Evolutionary conservation across 2,113 vertebrate genomes (phyloP).

Genomic region (Hyperoodon ampullatus): DNA sequence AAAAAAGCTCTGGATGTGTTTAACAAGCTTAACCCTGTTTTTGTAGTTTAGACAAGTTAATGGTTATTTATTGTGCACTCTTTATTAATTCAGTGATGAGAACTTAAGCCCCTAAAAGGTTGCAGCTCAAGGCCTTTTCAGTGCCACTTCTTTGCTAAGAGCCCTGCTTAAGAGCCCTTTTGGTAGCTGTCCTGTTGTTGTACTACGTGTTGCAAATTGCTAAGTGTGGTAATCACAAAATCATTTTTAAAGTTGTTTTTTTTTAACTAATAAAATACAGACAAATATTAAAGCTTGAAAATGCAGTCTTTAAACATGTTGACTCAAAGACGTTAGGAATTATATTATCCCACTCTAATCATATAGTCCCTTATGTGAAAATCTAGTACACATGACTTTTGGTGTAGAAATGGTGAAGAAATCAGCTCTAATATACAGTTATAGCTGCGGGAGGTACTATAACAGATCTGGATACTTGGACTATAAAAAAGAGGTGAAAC

Average conservation of each 20-base stretch:
- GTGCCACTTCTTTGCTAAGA: constrained; percentile 80
- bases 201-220: constrained; percentile 84
- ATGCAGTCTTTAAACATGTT: background rate
- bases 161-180: constrained; percentile 79
- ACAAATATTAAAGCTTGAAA: background rate
- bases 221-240: constrained; percentile 83
- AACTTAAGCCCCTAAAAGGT: constrained; percentile 43
- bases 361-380: background rate
- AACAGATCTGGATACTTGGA: constrained; percentile 12
- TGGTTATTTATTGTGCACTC: constrained; percentile 44
- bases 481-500: background rate
- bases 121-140: constrained; percentile 55
- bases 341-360: background rate
- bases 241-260: constrained; percentile 67
- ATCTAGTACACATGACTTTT: constrained; percentile 1
- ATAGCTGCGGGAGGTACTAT: background rate
- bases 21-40: constrained; percentile 56
- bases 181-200: constrained; percentile 82
- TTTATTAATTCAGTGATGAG: constrained; percentile 58
- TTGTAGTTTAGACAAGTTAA: constrained; percentile 59
- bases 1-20: constrained; percentile 37
- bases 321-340: background rate
- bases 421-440: background rate
- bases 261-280: background rate
- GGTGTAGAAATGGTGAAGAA: background rate